These are phyloP conservation scores for Leptinotarsa texana DNA, from an alignment of 1,140 invertebrate genomes.

Conservation along the genomic window DNA sequence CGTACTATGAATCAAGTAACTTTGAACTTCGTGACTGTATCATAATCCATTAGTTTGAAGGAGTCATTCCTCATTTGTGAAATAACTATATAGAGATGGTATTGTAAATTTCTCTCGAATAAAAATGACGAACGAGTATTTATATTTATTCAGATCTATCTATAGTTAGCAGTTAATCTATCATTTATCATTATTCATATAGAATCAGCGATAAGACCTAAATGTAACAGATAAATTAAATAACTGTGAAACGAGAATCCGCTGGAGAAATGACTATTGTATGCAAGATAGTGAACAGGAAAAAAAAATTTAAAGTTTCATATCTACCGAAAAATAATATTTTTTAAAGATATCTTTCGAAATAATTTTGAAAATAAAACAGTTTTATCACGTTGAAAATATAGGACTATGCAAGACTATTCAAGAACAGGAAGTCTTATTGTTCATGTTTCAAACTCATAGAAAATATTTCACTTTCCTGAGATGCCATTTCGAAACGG, in stretches of 20 bases:
- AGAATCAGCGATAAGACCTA: conserved; percentile 1
- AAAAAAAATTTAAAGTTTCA: not conserved
- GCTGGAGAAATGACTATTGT: not conserved
- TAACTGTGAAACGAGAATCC: not conserved
- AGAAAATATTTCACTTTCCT: too few relatives aligned
- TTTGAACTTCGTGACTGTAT: too few relatives aligned
- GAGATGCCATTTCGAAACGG: too few relatives aligned
- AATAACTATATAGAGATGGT: not conserved
- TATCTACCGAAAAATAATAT: not conserved
- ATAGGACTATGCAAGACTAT: not conserved
- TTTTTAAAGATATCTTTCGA: not conserved
- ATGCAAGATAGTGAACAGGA: not conserved
- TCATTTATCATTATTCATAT: conserved; percentile 19
- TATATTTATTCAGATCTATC: conserved; percentile 14
- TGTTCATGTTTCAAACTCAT: too few relatives aligned
- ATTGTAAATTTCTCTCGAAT: not conserved
- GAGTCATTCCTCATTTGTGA: not conserved
- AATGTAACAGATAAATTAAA: not conserved
- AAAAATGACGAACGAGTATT: not conserved
- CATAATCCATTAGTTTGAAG: not conserved
- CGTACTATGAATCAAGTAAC: too few relatives aligned
- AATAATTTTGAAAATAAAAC: not conserved
- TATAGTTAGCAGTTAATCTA: conserved; percentile 14
- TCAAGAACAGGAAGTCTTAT: too few relatives aligned
- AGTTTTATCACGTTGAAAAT: not conserved